Conservation (phyloP, 2,888 invertebrate species). For the Orchestes rusci region DNA sequence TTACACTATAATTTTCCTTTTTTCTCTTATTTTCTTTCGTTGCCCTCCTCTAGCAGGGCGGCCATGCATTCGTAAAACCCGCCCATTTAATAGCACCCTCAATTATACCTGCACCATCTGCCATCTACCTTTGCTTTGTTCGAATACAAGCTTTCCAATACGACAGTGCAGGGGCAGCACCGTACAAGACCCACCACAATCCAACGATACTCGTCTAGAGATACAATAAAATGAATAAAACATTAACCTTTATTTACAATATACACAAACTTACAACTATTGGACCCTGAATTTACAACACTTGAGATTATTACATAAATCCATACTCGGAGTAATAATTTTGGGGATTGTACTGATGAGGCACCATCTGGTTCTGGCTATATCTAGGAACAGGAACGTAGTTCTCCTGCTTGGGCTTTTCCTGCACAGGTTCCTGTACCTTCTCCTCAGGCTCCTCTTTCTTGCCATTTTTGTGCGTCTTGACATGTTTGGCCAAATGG, state of each 20-base stretch:
- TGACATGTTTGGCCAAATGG: slow-evolving; percentile 87
- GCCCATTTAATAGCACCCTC: slow-evolving; percentile 48
- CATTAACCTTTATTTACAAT: slow-evolving; percentile 25
- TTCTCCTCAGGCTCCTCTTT: slow-evolving; percentile 30
- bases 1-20: slow-evolving; percentile 42
- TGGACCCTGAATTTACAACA: slow-evolving; percentile 5
- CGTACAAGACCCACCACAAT: slow-evolving; percentile 10
- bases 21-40: slow-evolving; percentile 44
- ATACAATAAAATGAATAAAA: slow-evolving; percentile 13
- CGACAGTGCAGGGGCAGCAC: slow-evolving; percentile 22
- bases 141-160: background rate
- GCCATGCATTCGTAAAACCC: slow-evolving; percentile 47
- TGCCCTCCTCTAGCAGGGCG: slow-evolving; percentile 45
- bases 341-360: slow-evolving; percentile 4
- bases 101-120: slow-evolving; percentile 38
- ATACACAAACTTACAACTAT: slow-evolving; percentile 6
- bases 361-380: background rate
- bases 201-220: background rate
- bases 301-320: slow-evolving; percentile 8
- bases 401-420: background rate
- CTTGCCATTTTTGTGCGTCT: slow-evolving; percentile 69
- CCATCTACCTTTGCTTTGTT: slow-evolving; percentile 1
- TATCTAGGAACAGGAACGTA: background rate
- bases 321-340: slow-evolving; percentile 16
- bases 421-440: background rate